Conservation (phyloP, 2,113 vertebrate species). For the Laticauda colubrina region DNA sequence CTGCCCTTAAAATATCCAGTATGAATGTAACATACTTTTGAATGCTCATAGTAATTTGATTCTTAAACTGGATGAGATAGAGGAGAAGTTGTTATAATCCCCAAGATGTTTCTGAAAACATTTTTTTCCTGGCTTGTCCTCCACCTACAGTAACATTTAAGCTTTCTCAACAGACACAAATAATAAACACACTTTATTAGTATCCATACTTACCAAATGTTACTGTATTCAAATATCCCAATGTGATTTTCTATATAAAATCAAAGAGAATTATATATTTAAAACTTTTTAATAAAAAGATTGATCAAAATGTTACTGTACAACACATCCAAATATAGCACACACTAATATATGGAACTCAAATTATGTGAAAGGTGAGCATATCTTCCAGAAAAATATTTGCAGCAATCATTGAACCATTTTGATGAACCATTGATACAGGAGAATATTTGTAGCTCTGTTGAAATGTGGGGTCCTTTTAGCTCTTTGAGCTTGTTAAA, state of each 20-base stretch:
- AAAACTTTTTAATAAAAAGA: neutral
- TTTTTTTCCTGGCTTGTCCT: neutral
- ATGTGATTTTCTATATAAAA: slow-evolving; percentile 4
- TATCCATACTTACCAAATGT: slow-evolving; percentile 9
- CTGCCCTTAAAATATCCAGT: neutral
- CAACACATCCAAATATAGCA: neutral
- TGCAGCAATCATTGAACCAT: neutral
- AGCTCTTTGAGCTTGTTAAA: no score
- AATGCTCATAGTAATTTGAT: neutral
- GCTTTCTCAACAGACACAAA: neutral
- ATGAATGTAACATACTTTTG: neutral
- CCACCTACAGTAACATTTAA: neutral
- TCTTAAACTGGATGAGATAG: neutral
- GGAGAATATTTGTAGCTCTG: no score
- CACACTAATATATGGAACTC: neutral
- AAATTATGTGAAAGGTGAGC: neutral
- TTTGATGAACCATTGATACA: no score
- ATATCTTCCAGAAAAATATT: neutral
- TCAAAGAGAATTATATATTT: neutral
- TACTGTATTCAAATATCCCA: neutral
- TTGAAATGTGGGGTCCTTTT: no score
- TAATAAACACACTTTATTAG: neutral
- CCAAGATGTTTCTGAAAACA: neutral
- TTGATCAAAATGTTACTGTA: neutral
- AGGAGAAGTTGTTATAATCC: neutral